phyloP scores from a whole-genome alignment of 2,113 vertebrate species.

The Oenanthe melanoleuca region DNA sequence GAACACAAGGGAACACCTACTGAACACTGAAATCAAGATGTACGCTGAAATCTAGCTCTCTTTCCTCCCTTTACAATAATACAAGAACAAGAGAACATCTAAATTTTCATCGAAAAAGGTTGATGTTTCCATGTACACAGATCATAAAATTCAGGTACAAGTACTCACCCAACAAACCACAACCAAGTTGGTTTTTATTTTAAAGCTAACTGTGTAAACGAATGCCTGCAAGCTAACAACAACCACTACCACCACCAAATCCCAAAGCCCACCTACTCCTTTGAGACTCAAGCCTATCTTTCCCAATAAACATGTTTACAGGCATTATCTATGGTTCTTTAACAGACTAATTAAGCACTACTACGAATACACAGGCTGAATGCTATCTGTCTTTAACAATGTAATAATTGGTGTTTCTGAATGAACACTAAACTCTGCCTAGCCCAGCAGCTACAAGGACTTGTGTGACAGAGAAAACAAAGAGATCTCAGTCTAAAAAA shows the following conservation, averaged over 20 bases:
- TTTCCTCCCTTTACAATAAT: background rate
- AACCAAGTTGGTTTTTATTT: background rate
- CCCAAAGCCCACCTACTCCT: background rate
- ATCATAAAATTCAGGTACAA: background rate
- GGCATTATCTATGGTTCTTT: background rate
- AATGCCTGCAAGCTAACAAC: background rate
- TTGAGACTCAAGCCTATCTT: background rate
- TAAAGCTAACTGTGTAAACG: background rate
- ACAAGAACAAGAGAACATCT: background rate
- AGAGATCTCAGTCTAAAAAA: background rate
- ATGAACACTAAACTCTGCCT: background rate
- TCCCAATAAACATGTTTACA: background rate
- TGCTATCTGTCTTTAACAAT: background rate
- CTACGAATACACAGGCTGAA: background rate
- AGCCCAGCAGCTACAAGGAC: background rate
- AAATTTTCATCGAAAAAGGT: background rate
- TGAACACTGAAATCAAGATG: background rate
- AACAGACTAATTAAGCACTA: background rate
- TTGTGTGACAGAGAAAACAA: background rate
- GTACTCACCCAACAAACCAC: background rate
- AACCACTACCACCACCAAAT: background rate
- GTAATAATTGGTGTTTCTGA: background rate
- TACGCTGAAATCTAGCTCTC: background rate
- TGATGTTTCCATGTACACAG: background rate
- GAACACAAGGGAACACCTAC: background rate